Evolutionary conservation across 1,140 invertebrate species (phyloP).

Genomic region (Macrosteles quadrilineatus): DNA sequence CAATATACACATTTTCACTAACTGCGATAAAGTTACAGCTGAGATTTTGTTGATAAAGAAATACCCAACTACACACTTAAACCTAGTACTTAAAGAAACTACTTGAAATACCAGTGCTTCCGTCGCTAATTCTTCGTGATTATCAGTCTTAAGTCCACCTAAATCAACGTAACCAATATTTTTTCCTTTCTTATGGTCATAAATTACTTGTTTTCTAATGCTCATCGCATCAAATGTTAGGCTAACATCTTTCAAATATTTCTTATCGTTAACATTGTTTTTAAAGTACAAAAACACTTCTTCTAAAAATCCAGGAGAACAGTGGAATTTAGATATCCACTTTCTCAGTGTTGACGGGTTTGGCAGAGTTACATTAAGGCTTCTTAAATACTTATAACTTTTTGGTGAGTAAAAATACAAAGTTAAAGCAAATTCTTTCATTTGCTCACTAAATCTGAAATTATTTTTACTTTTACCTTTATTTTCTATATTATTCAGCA

Average conservation of each 20-base stretch:
- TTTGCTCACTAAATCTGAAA: neutral
- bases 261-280: neutral
- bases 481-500: neutral
- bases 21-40: neutral
- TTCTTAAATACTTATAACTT: neutral
- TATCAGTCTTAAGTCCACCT: neutral
- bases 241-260: neutral
- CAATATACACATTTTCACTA: neutral
- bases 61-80: constrained; percentile 2
- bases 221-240: neutral
- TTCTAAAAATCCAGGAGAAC: neutral
- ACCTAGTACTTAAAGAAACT: neutral
- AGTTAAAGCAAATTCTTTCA: neutral
- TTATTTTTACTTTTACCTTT: neutral
- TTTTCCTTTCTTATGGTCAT: neutral
- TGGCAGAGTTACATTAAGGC: neutral
- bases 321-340: neutral
- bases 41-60: neutral
- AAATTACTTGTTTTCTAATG: constrained; percentile 3
- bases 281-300: neutral
- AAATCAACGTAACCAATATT: neutral
- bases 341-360: neutral
- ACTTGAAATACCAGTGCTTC: neutral
- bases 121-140: neutral
- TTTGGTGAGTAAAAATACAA: constrained; percentile 1